These are phyloP conservation scores for Shargacucullia verbasci DNA, from an alignment of 2,888 invertebrate genomes.

Conservation along the genomic window DNA sequence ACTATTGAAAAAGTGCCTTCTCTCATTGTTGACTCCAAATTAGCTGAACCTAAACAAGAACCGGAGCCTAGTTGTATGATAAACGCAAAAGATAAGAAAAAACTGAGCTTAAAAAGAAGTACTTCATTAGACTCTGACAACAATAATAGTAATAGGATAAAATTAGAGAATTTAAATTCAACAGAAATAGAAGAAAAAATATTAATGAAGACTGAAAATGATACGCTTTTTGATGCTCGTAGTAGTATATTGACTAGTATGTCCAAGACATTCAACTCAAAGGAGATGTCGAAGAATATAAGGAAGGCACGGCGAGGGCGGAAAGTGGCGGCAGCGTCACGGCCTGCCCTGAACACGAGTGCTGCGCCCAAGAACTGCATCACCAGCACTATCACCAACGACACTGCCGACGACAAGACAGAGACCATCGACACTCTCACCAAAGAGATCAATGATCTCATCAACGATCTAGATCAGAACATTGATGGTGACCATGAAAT, in stretches of 20 bases:
- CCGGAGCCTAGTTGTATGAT: conserved; percentile 76
- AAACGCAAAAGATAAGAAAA: conserved; percentile 80
- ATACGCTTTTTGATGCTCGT: conserved; percentile 85
- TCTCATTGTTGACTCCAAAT: conserved; percentile 81
- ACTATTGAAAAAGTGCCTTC: conserved; percentile 88
- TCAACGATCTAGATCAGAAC: conserved; percentile 82
- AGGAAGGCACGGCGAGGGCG: conserved; percentile 83
- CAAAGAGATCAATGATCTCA: conserved; percentile 85
- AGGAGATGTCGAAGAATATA: conserved; percentile 84
- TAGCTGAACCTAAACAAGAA: conserved; percentile 77
- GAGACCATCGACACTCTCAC: conserved; percentile 83
- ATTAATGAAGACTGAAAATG: conserved; percentile 89
- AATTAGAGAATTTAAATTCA: conserved; percentile 84
- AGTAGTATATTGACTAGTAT: conserved; percentile 87
- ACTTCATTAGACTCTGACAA: conserved; percentile 88
- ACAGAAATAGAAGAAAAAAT: conserved; percentile 89
- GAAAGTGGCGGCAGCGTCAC: conserved; percentile 72
- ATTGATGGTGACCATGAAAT: conserved; percentile 77
- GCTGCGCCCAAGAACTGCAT: conserved; percentile 37
- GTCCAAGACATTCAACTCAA: conserved; percentile 88
- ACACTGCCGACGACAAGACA: conserved; percentile 71
- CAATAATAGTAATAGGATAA: conserved; percentile 88
- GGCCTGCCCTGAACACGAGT: conserved; percentile 43
- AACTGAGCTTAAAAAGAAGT: conserved; percentile 87
- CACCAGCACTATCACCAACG: conserved; percentile 63